A percentile compares a stretch with the other conserved stretches of the same genome.
These are phyloP conservation scores for Lepidocyrtoides sp. DNA, from an alignment of 2,888 invertebrate genomes.

Conservation along the genomic window DNA sequence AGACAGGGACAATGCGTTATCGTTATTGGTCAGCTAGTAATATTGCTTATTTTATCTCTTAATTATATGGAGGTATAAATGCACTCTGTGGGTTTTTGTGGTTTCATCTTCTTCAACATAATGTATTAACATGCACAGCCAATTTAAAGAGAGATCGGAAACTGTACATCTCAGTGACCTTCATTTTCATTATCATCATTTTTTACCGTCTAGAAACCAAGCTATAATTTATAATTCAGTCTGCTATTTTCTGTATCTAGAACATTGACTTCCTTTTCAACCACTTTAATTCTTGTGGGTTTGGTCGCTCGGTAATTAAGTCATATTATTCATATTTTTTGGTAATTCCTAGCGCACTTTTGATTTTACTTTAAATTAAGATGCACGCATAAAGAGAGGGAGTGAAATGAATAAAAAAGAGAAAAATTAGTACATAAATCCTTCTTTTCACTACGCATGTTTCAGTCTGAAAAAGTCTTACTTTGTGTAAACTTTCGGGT, in stretches of 20 bases:
- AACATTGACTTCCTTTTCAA: background rate
- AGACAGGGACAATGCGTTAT: background rate
- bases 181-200: background rate
- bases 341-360: background rate
- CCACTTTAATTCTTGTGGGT: background rate
- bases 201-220: background rate
- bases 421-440: conserved; percentile 6
- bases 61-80: background rate
- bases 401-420: background rate
- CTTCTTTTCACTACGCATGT: background rate
- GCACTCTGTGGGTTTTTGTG: background rate
- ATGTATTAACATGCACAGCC: background rate
- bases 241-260: background rate
- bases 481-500: background rate
- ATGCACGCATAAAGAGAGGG: background rate
- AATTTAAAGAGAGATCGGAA: background rate
- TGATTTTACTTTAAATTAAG: background rate
- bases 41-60: background rate
- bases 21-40: background rate
- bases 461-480: background rate
- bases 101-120: background rate
- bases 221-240: conserved; percentile 20
- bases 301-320: conserved; percentile 58
- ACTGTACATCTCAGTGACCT: background rate
- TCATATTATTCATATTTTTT: conserved; percentile 15